Conservation (phyloP, 2,888 invertebrate species). For the Perizoma affinitatum region DNA sequence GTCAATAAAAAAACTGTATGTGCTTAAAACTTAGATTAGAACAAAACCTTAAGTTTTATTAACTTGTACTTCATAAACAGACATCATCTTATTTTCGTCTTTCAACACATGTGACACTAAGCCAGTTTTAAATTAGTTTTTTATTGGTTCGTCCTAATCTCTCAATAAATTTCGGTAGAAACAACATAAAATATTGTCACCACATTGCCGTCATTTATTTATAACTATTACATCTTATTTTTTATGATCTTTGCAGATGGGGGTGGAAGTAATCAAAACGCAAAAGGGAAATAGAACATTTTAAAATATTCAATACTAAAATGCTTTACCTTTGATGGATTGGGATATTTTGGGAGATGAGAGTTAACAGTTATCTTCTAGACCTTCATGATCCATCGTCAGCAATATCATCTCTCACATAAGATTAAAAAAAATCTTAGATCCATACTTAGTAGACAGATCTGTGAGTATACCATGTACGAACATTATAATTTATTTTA, state of each 20-base stretch:
- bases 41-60: conserved; percentile 31
- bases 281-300: too few relatives aligned
- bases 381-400: too few relatives aligned
- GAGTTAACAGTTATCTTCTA: too few relatives aligned
- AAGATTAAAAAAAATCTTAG: too few relatives aligned
- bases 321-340: too few relatives aligned
- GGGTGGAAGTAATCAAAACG: not conserved
- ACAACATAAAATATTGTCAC: conserved; percentile 41
- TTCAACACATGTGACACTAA: conserved; percentile 62
- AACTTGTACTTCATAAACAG: conserved; percentile 34
- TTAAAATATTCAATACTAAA: too few relatives aligned
- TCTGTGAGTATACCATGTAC: too few relatives aligned
- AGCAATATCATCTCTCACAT: too few relatives aligned
- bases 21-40: conserved; percentile 12
- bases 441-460: too few relatives aligned
- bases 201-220: conserved; percentile 38
- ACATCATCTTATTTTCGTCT: conserved; percentile 57
- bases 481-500: too few relatives aligned
- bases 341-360: too few relatives aligned
- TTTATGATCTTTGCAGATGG: conserved; percentile 9
- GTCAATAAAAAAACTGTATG: too few relatives aligned
- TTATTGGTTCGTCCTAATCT: conserved; percentile 65
- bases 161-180: conserved; percentile 56
- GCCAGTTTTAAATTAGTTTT: conserved; percentile 64
- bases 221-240: conserved; percentile 8